Evolutionary conservation across 2,888 invertebrate genomes (phyloP), one percentile per base, ranked within the genome.

Genomic region (Heliconius erato): DNA sequence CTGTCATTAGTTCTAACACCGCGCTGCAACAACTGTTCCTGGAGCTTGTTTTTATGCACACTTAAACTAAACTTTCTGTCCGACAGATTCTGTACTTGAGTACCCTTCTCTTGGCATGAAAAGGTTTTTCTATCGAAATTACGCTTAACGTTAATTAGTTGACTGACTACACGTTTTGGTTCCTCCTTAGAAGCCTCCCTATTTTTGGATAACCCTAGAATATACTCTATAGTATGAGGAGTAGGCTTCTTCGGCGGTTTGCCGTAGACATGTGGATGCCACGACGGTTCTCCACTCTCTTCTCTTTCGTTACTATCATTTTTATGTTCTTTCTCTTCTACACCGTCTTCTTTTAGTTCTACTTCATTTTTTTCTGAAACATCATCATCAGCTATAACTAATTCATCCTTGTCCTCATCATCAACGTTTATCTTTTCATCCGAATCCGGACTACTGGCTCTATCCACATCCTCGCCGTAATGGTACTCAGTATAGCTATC

Each of bases 261-360:
- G 4, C 97, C 98, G 91, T 99, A 99, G 35, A 98, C 98, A 92
- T 99, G 99, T 63, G 98, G 98, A 94, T 98, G 99, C 98, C 99
- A 99, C 67, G 98, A 94, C 2, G 91, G 92, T 86, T 94, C 94
- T 2, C 85, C 89, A 6, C 82, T 83, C 40, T 92, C 91, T 32
- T 91, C 90, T 85, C 87, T 90, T 84, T 88, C 91, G 74, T 81
- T 84, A 79, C 82, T 85, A 71, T 86, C 86, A n/a, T 85, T 85
- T 77, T 87, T 86, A 32, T 89, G 88, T 40, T 88, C 87, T 74
- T 85, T 81, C 26, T 85, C 85, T 74, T 81, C 76, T 40, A n/a
- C 6, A 19, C 63, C 84, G 40, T 84, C 82, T 86, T 88, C 83
- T 86, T 87, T 77, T 23, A 59, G 67, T 44, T 74, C 74, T 6